These are phyloP conservation scores for Leptonema lineaticorne DNA, from an alignment of 1,140 invertebrate genomes.

Conservation along the genomic window DNA sequence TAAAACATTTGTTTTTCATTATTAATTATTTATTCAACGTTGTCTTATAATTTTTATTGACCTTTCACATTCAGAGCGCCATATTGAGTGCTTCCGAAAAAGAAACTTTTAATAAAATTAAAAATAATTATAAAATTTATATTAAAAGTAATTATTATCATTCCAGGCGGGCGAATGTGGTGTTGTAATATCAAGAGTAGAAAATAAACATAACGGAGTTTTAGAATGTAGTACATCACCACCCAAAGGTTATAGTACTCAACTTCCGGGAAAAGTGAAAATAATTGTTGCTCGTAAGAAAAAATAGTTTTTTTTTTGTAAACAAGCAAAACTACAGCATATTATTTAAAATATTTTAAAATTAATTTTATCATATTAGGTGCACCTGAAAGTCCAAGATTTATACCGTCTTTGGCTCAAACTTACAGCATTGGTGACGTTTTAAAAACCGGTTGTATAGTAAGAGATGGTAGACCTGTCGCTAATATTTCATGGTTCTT, in stretches of 20 bases:
- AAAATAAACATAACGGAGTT: conserved; percentile 65
- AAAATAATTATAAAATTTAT: neutral
- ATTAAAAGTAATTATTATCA: conserved; percentile 7
- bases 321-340: too few species aligned
- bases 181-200: conserved; percentile 61
- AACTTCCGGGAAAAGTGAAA: conserved; percentile 55
- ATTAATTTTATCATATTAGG: conserved; percentile 3
- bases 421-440: neutral
- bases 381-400: neutral
- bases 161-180: conserved; percentile 67
- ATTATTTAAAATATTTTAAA: too few species aligned
- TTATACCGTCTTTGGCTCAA: neutral
- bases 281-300: conserved; percentile 73
- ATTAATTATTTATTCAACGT: too few species aligned
- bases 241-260: conserved; percentile 55
- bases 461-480: conserved; percentile 66
- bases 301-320: too few species aligned
- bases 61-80: too few species aligned
- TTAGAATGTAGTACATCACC: conserved; percentile 65
- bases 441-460: conserved; percentile 54
- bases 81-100: too few species aligned
- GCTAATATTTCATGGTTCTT: conserved; percentile 71
- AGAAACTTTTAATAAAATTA: too few species aligned
- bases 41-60: too few species aligned
- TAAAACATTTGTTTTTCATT: neutral